These are phyloP conservation scores for Poecilia velifera DNA, from an alignment of 2,797 vertebrate species.

Conservation along the genomic window DNA sequence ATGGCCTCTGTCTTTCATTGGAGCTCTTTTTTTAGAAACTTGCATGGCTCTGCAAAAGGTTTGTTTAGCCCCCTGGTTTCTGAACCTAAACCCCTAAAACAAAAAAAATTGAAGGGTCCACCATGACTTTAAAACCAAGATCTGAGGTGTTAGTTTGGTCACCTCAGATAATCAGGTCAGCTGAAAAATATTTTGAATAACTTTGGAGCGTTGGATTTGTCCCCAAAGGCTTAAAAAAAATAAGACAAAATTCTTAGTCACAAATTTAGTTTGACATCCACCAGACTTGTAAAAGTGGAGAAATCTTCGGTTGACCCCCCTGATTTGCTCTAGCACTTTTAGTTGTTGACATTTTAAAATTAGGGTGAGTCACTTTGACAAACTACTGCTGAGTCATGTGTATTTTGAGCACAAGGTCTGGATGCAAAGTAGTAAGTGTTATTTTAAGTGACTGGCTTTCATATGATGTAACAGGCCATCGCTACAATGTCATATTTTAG, in stretches of 20 bases:
- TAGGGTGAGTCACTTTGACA: background rate
- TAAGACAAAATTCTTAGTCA: background rate
- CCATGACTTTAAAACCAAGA: background rate
- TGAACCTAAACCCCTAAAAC: conserved; percentile 4
- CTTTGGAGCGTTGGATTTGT: background rate
- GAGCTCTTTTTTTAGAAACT: background rate
- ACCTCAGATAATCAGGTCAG: background rate
- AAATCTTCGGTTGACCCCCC: background rate
- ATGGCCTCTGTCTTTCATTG: conserved; percentile 33
- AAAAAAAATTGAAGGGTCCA: background rate
- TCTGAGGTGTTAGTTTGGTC: background rate
- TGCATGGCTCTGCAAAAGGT: background rate
- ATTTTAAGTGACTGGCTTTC: background rate
- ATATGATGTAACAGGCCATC: background rate
- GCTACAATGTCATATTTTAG: background rate
- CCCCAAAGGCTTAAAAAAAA: background rate
- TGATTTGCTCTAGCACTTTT: background rate
- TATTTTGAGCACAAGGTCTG: background rate
- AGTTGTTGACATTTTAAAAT: conserved; percentile 10
- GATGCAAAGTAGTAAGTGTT: background rate
- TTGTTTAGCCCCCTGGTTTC: background rate
- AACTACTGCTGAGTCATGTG: background rate
- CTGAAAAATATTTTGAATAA: background rate
- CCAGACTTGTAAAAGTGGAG: background rate
- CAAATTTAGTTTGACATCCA: conserved; percentile 7